Percentiles rank a stretch among this genome's conserved stretches.
Conservation (phyloP, 2,797 vertebrate genomes). For the Gymnothorax reevesii region DNA sequence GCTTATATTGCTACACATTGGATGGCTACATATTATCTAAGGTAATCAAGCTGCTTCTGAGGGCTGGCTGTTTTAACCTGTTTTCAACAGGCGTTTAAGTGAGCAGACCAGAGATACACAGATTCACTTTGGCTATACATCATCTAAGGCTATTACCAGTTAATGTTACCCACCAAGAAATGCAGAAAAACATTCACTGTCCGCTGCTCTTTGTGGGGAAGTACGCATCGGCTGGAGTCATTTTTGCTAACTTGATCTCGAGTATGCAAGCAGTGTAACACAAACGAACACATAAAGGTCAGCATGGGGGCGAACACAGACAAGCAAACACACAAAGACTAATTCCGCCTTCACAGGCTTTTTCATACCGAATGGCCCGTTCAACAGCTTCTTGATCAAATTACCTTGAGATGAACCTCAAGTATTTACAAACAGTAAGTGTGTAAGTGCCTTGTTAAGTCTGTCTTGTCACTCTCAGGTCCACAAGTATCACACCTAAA, state of each 20-base stretch:
- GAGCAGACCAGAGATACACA: not conserved
- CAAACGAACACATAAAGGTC: not conserved
- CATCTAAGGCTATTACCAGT: not conserved
- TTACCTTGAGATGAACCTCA: too few species aligned
- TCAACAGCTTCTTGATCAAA: too few species aligned
- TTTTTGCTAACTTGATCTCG: not conserved
- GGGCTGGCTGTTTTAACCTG: constrained; percentile 6
- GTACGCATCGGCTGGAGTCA: not conserved
- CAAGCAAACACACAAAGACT: not conserved
- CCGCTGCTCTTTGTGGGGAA: not conserved
- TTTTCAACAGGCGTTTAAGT: constrained; percentile 19
- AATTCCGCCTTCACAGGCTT: not conserved
- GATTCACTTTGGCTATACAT: not conserved
- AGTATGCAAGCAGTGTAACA: constrained; percentile 6
- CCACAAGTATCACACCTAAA: not conserved
- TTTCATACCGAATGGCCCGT: not conserved
- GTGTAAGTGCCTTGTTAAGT: too few species aligned
- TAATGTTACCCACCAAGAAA: not conserved
- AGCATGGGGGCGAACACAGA: constrained; percentile 7
- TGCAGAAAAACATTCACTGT: not conserved
- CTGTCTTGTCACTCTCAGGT: not conserved
- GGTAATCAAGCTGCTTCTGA: constrained; percentile 26
- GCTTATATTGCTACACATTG: not conserved
- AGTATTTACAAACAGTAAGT: too few species aligned
- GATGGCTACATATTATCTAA: constrained; percentile 18